Evolutionary conservation across 2,888 invertebrate species (phyloP).

Genomic region (Aphidius colemani): DNA sequence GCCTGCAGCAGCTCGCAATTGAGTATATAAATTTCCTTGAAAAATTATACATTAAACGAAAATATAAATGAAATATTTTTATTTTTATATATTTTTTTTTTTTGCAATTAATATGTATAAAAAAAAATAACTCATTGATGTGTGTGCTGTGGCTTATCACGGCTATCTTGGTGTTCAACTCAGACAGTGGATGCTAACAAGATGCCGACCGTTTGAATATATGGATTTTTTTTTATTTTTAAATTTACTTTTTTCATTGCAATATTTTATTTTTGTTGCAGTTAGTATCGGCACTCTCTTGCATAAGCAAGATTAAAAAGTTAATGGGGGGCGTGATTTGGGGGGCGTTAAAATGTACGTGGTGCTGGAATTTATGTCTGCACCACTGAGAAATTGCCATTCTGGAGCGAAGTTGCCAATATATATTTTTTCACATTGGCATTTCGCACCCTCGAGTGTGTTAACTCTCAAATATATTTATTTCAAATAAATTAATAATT

Average conservation of each 20-base stretch:
- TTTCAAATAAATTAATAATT: neutral
- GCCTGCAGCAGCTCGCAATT: too few species aligned
- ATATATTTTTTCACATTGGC: constrained; percentile 46
- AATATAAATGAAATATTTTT: neutral
- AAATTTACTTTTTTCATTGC: constrained; percentile 25
- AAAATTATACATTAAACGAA: neutral
- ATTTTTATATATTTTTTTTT: neutral
- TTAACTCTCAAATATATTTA: neutral
- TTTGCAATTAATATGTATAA: neutral
- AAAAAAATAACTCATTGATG: too few species aligned
- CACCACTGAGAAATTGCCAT: constrained; percentile 58
- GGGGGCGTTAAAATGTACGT: constrained; percentile 59
- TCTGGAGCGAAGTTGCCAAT: constrained; percentile 54
- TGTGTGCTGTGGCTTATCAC: neutral
- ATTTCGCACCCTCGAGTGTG: neutral
- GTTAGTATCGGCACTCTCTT: constrained; percentile 32
- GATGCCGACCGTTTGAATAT: constrained; percentile 20
- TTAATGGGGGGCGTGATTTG: constrained; percentile 60
- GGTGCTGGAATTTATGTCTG: constrained; percentile 60
- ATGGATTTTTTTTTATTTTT: constrained; percentile 29
- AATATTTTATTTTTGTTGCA: constrained; percentile 31
- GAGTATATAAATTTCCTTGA: too few species aligned
- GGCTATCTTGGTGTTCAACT: too few species aligned
- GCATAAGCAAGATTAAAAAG: constrained; percentile 56
- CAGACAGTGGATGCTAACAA: constrained; percentile 15